These are phyloP conservation scores for Stegophylla sp. DNA, from an alignment of 2,888 invertebrate genomes.

Conservation along the genomic window DNA sequence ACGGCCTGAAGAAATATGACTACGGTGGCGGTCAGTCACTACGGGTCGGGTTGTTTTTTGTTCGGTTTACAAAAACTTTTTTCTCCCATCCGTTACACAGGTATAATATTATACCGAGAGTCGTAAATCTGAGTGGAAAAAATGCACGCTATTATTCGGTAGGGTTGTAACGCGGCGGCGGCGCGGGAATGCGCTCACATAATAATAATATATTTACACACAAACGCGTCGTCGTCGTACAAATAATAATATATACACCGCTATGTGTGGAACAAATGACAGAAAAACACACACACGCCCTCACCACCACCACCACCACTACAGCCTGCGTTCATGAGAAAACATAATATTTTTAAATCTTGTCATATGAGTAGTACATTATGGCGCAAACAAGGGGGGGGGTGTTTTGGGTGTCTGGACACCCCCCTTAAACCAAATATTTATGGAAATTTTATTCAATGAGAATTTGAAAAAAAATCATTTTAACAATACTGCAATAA, in stretches of 20 bases:
- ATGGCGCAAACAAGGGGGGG: not conserved
- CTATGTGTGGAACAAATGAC: not conserved
- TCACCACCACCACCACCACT: not conserved
- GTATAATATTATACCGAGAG: not conserved
- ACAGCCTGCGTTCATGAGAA: not conserved
- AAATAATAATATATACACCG: not conserved
- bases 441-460: no score
- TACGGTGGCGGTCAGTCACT: constrained; percentile 20
- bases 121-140: not conserved
- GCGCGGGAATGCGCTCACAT: not conserved
- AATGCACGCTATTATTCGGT: constrained; percentile 8
- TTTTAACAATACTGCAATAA: no score
- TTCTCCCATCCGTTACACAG: not conserved
- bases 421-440: no score
- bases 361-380: not conserved
- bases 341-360: not conserved
- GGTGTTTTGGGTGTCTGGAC: no score
- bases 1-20: not conserved
- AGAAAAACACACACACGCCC: not conserved
- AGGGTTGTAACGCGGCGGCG: not conserved
- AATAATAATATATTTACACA: not conserved
- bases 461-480: no score
- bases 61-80: not conserved
- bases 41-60: not conserved
- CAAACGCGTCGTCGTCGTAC: not conserved